A percentile compares a stretch with the other conserved stretches of the same genome.
Conservation (phyloP, 2,888 invertebrate species). For the Reticulitermes lucifugus region DNA sequence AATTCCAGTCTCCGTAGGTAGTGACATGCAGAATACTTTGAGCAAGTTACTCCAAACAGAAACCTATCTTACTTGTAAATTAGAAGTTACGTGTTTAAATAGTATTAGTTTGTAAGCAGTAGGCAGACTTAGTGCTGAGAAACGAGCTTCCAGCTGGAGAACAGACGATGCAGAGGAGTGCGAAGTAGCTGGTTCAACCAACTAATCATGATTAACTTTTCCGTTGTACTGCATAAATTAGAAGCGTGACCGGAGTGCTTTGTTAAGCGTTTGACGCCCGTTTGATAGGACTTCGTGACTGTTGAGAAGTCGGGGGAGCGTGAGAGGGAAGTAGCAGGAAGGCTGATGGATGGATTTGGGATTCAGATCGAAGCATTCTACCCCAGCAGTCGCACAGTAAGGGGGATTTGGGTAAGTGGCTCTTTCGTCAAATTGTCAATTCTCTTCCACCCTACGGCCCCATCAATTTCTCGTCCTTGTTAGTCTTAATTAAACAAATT, state of each 20-base stretch:
- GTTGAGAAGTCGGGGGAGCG: not conserved
- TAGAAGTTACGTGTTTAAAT: no score
- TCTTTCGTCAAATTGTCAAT: slow-evolving; percentile 37
- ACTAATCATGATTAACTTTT: slow-evolving; percentile 38
- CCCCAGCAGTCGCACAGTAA: not conserved
- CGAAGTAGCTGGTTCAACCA: not conserved
- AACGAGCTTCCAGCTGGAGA: no score
- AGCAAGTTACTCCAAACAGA: no score
- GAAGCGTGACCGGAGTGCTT: slow-evolving; percentile 24
- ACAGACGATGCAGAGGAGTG: no score
- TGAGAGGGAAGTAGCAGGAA: not conserved
- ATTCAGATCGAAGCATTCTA: slow-evolving; percentile 26
- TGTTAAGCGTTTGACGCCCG: slow-evolving; percentile 37
- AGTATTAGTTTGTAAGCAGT: no score
- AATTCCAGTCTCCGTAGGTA: no score
- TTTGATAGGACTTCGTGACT: slow-evolving; percentile 33
- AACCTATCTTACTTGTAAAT: no score
- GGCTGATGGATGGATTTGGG: slow-evolving; percentile 31
- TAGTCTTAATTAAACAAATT: slow-evolving; percentile 21
- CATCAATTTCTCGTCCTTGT: not conserved
- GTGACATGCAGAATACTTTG: no score
- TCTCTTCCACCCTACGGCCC: not conserved
- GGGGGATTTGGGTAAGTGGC: slow-evolving; percentile 28
- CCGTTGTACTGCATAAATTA: slow-evolving; percentile 34
- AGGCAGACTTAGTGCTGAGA: no score